Base-by-base conservation (phyloP, 2,888 invertebrate species). In the Malthinus flaveolus region DNA sequence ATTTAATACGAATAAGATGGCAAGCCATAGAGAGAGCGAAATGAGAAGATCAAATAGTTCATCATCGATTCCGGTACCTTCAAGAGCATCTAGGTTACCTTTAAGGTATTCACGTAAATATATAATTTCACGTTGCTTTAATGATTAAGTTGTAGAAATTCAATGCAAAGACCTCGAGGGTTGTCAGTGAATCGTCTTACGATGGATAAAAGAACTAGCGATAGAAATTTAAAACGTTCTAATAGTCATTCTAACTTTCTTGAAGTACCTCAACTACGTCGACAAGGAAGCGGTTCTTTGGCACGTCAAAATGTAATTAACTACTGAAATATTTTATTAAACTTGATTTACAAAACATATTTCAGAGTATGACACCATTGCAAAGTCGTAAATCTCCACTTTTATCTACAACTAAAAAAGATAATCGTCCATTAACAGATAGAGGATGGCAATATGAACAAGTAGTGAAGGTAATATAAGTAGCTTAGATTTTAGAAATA, bases 361-460 rank as follows among this genome's bases (percentile, higher is more conserved):
- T 50, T 46, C 9, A 56, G 56, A 33, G 32, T 10, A 6, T 34
- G 9, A 56, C 56, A 11, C 56, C 56, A 12, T 50, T 35, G 6
- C n/a, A 15, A 3, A 36, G 15, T 10, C 7, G 32, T 9, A 61
- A 61, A 44, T 61, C 61, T 1, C 61, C 61, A 9, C 23, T 42
- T 15, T 9, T 46, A 34, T 54, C 58, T 11, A 55, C 61, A 1
- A 12, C n/a, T 2, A 50, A 35, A 36, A 61, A 61, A 46, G 61
- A 61, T 37, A 52, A 32, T 11, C 15, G 61, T 4, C 58, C 58
- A 1, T 36, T 61, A 32, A 45, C 15, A 32, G 61, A 61, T 35
- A 58, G 55, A 45, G 36, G 37, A 7, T 61, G 61, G 61, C 61
- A 61, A 31, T 46, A 61, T 7, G 52, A 61, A 23, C 61, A 61